A percentile compares a stretch with the other conserved stretches of the same genome.
Conservation (phyloP, 2,113 vertebrate species). For the Pedionomus torquatus region DNA sequence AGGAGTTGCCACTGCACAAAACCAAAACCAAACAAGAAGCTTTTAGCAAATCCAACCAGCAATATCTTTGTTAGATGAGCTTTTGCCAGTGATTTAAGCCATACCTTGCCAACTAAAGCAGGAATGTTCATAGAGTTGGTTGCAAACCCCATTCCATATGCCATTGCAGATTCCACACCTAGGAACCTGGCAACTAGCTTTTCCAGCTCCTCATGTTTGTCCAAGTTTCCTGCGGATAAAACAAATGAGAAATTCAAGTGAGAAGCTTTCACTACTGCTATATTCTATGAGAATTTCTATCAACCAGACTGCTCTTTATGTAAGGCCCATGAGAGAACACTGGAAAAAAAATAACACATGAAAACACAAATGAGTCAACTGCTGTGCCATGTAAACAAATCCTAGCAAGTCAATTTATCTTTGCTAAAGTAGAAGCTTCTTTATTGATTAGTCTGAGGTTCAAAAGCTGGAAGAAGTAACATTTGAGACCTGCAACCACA, state of each 20-base stretch:
- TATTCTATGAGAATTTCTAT: not conserved
- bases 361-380: not conserved
- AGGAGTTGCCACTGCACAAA: not conserved
- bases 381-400: not conserved
- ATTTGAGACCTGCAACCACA: not conserved
- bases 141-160: conserved; percentile 96
- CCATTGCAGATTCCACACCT: conserved; percentile 93
- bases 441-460: not conserved
- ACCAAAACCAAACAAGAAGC: not conserved
- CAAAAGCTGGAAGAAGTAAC: not conserved
- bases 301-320: not conserved
- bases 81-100: not conserved
- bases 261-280: not conserved
- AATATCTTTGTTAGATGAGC: not conserved
- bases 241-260: conserved; percentile 33
- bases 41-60: not conserved
- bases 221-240: conserved; percentile 85
- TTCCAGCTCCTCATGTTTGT: conserved; percentile 94
- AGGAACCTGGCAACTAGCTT: conserved; percentile 88
- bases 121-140: conserved; percentile 99
- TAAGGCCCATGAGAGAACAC: not conserved
- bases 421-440: not conserved
- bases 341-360: not conserved
- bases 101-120: conserved; percentile 92
- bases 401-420: not conserved